phyloP scores from a whole-genome alignment of 2,113 vertebrate species.

The Ia io region DNA sequence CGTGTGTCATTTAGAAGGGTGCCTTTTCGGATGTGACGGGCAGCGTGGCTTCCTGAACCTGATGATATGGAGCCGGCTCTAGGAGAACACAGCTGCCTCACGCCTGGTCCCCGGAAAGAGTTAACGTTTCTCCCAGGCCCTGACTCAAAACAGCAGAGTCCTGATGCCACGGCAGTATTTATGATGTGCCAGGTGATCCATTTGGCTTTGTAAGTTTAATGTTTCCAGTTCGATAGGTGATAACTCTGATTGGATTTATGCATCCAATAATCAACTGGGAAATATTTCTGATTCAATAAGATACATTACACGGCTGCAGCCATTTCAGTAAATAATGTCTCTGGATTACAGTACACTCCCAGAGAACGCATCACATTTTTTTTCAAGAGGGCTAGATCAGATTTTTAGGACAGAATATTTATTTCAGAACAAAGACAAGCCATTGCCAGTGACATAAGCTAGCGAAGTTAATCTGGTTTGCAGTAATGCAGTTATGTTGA shows the following conservation, averaged over 20 bases:
- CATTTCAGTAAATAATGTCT: slow-evolving; percentile 61
- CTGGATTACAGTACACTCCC: not conserved
- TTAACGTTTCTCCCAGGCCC: not conserved
- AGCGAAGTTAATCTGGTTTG: slow-evolving; percentile 40
- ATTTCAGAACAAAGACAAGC: slow-evolving; percentile 60
- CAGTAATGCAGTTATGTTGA: slow-evolving; percentile 41
- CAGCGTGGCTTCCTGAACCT: not conserved
- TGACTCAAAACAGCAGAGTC: not conserved
- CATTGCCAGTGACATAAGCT: not conserved
- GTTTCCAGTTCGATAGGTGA: slow-evolving; percentile 63
- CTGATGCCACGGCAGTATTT: not conserved
- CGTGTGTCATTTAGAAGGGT: not conserved
- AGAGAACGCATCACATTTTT: slow-evolving; percentile 56
- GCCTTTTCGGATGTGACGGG: not conserved
- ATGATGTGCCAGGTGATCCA: slow-evolving; percentile 62
- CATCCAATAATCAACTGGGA: slow-evolving; percentile 65
- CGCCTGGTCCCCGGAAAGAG: not conserved
- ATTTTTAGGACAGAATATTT: slow-evolving; percentile 52
- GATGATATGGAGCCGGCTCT: not conserved
- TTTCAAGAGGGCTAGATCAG: slow-evolving; percentile 43
- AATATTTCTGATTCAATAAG: slow-evolving; percentile 66
- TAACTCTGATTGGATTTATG: slow-evolving; percentile 65
- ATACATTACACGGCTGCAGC: slow-evolving; percentile 32
- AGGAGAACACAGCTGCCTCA: not conserved
- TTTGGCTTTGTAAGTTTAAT: slow-evolving; percentile 58